phyloP scores from a whole-genome alignment of 2,113 vertebrate species.

The Halichoerus grypus region DNA sequence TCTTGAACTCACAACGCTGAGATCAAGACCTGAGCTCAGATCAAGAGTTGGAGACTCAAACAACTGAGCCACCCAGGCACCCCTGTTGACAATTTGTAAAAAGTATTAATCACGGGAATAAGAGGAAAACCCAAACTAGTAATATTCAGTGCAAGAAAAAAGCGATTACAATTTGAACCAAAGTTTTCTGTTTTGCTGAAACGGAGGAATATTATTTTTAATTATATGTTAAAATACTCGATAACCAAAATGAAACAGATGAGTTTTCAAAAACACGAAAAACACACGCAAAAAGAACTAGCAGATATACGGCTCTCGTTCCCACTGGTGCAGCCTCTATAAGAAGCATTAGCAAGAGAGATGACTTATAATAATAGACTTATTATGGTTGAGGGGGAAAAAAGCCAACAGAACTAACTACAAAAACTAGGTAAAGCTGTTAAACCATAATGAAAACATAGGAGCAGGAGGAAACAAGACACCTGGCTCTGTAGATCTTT shows the following conservation, averaged over 20 bases:
- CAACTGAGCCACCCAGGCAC: too few species aligned
- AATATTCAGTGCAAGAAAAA: not conserved
- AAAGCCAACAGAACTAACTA: not conserved
- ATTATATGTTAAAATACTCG: not conserved
- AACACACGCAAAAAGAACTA: not conserved
- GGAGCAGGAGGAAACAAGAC: not conserved
- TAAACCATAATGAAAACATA: not conserved
- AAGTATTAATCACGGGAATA: conserved; percentile 37
- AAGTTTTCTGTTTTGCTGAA: conserved; percentile 32
- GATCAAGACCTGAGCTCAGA: too few species aligned
- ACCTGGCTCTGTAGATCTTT: not conserved
- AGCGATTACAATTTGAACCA: conserved; percentile 18
- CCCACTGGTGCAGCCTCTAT: not conserved
- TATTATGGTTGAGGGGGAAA: not conserved
- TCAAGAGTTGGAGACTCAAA: too few species aligned
- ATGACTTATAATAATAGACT: not conserved
- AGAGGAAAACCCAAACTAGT: not conserved
- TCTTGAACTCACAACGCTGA: too few species aligned
- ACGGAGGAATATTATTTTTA: conserved; percentile 30
- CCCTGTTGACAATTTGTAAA: not conserved
- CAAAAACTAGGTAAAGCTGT: not conserved
- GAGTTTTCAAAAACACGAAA: conserved; percentile 3
- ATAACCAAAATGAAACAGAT: conserved; percentile 39
- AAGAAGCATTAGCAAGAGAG: not conserved
- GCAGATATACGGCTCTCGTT: not conserved